A percentile compares a stretch with the other conserved stretches of the same genome.
These are phyloP conservation scores for Dendrolimus pini DNA, from an alignment of 2,888 invertebrate genomes.

Conservation along the genomic window DNA sequence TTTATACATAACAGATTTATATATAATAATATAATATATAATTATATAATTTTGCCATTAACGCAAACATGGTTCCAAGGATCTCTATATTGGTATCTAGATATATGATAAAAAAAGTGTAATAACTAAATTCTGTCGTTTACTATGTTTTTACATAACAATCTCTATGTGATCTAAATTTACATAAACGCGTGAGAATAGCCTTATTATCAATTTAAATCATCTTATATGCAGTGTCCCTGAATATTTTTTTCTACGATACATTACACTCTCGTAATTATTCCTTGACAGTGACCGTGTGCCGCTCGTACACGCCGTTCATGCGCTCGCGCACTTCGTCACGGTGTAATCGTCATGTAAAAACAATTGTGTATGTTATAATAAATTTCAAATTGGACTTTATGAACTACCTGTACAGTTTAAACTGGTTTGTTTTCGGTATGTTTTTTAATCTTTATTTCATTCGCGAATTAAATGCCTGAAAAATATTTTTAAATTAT, in stretches of 20 bases:
- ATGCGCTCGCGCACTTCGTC: not conserved
- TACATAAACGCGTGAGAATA: too few relatives aligned
- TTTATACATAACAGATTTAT: too few relatives aligned
- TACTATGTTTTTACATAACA: too few relatives aligned
- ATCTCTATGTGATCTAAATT: too few relatives aligned
- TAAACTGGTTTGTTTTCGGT: not conserved
- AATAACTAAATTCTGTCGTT: too few relatives aligned
- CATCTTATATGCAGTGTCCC: too few relatives aligned
- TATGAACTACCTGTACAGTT: not conserved
- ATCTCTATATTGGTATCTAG: too few relatives aligned
- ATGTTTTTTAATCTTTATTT: not conserved
- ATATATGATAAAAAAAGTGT: too few relatives aligned
- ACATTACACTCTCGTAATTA: not conserved
- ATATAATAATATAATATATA: too few relatives aligned
- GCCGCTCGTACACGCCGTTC: not conserved
- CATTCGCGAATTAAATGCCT: not conserved
- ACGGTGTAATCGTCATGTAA: not conserved
- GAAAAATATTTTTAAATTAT: not conserved
- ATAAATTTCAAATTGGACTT: not conserved
- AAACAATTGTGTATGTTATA: not conserved
- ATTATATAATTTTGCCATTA: too few relatives aligned
- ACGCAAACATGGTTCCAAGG: too few relatives aligned
- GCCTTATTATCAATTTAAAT: too few relatives aligned
- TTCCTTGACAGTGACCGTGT: constrained; percentile 2
- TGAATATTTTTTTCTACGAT: not conserved